These are phyloP conservation scores for Alligator mississippiensis DNA, from an alignment of 2,113 vertebrate genomes.

Conservation along the genomic window DNA sequence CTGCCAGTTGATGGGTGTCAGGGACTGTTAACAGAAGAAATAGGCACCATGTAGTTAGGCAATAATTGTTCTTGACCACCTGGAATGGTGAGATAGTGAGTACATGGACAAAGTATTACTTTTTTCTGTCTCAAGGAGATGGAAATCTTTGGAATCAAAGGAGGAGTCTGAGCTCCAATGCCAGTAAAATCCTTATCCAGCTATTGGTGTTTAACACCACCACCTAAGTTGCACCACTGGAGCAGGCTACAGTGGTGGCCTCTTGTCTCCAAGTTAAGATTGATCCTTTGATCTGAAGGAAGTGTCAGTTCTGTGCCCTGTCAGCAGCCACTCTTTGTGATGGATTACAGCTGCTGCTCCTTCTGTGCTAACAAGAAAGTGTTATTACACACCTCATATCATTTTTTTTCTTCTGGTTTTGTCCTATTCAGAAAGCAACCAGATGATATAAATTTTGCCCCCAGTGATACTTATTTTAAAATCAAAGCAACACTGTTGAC, in stretches of 20 bases:
- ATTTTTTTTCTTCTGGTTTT: background rate
- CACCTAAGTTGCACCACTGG: background rate
- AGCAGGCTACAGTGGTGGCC: background rate
- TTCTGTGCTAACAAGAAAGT: background rate
- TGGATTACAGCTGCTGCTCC: conserved; percentile 7
- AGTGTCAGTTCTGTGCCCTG: background rate
- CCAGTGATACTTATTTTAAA: background rate
- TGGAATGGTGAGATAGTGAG: background rate
- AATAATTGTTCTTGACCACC: background rate
- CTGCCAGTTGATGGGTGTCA: background rate
- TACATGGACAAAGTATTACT: background rate
- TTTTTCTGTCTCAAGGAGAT: background rate
- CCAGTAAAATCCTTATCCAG: background rate
- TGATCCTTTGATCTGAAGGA: background rate
- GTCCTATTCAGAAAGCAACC: background rate
- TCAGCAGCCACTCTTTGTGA: background rate
- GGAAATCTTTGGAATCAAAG: background rate
- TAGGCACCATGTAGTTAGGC: background rate
- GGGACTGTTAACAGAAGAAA: background rate
- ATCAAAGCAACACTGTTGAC: background rate
- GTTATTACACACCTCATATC: background rate
- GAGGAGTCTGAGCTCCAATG: background rate
- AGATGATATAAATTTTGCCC: background rate
- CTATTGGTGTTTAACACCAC: background rate
- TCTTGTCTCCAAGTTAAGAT: background rate